Evolutionary conservation across 2,888 invertebrate species (phyloP).

Genomic region (Syritta pipiens): DNA sequence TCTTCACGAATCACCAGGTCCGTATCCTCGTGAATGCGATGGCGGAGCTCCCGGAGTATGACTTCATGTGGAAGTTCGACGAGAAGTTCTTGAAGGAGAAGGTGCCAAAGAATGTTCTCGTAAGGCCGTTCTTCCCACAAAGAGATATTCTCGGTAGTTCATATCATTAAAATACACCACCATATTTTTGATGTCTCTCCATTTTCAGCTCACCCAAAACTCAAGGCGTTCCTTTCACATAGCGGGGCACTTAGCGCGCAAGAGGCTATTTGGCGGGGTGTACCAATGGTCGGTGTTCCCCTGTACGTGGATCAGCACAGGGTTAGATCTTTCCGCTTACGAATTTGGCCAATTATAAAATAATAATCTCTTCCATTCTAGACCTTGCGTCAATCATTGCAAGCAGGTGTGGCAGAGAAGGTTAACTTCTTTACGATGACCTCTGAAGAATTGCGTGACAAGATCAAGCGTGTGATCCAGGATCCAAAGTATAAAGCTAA

Average conservation of each 20-base stretch:
- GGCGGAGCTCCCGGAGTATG: conserved; percentile 72
- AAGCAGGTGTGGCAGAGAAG: conserved; percentile 60
- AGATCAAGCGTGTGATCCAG: not conserved
- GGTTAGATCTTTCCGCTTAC: no score
- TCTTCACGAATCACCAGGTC: conserved; percentile 56
- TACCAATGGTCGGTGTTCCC: conserved; percentile 75
- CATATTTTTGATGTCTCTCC: no score
- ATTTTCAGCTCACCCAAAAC: conserved; percentile 71
- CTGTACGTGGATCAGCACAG: conserved; percentile 73
- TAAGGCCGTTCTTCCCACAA: conserved; percentile 65
- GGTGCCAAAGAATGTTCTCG: conserved; percentile 70
- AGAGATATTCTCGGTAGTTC: conserved; percentile 72
- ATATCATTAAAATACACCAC: no score
- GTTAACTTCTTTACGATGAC: conserved; percentile 66
- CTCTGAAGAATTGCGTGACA: not conserved
- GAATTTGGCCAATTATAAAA: not conserved
- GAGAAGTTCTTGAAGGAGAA: conserved; percentile 20
- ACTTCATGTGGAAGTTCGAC: conserved; percentile 77
- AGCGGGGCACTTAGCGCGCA: conserved; percentile 74
- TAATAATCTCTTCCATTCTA: not conserved
- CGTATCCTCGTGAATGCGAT: conserved; percentile 69
- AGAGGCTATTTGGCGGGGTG: conserved; percentile 74
- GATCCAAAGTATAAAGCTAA: conserved; percentile 17
- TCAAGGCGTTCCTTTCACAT: conserved; percentile 74
- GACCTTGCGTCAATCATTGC: conserved; percentile 13